A percentile compares a stretch with the other conserved stretches of the same genome.
Conservation (phyloP, 2,888 invertebrate genomes). For the Tipula lateralis region DNA sequence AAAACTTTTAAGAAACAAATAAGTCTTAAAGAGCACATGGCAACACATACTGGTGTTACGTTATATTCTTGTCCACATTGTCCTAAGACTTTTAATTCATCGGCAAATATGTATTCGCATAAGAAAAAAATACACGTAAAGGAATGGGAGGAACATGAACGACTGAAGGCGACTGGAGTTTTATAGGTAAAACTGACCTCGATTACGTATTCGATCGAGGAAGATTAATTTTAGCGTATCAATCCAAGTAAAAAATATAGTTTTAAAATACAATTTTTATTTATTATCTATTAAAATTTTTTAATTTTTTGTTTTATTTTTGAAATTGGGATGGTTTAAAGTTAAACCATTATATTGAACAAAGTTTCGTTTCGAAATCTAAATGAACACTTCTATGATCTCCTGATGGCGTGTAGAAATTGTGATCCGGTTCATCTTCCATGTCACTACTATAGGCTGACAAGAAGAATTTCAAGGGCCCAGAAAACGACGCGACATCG, state of each 20-base stretch:
- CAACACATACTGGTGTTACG: conserved; percentile 47
- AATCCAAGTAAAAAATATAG: neutral
- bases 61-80: conserved; percentile 48
- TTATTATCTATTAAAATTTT: neutral
- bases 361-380: neutral
- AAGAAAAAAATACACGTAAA: conserved; percentile 46
- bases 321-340: too few relatives aligned
- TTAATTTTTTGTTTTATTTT: neutral
- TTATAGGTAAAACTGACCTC: neutral
- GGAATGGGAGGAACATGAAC: conserved; percentile 41
- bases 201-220: neutral
- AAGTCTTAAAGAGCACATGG: conserved; percentile 45
- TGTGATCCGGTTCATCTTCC: too few relatives aligned
- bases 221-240: neutral
- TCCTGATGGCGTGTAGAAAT: too few relatives aligned
- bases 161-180: neutral
- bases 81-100: conserved; percentile 48
- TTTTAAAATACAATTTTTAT: neutral
- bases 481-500: too few relatives aligned
- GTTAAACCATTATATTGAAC: too few relatives aligned
- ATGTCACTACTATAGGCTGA: too few relatives aligned
- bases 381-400: too few relatives aligned
- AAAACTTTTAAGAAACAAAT: conserved; percentile 43
- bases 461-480: too few relatives aligned
- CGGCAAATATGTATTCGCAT: conserved; percentile 48